A percentile compares a stretch with the other conserved stretches of the same genome.
phyloP scores from a whole-genome alignment of 2,888 invertebrate species.

The Cryptus viduatorius region DNA sequence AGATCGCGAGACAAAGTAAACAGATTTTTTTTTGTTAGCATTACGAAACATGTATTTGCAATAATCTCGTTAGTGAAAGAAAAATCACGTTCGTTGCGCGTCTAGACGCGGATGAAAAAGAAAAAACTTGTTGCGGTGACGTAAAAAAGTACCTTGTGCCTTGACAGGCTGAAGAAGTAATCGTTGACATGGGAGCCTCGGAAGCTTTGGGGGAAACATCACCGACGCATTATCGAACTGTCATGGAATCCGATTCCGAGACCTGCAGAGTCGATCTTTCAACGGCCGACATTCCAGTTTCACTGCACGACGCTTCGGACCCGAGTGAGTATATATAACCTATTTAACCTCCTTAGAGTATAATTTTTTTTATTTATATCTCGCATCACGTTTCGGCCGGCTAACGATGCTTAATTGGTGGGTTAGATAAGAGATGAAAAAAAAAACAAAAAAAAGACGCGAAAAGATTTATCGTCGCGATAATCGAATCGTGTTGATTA shows the following conservation, averaged over 20 bases:
- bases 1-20: not conserved
- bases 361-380: not conserved
- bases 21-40: not conserved
- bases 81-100: not conserved
- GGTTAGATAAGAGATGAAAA: not conserved
- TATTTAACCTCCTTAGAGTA: not conserved
- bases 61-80: not conserved
- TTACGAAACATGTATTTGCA: not conserved
- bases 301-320: constrained; percentile 38
- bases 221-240: constrained; percentile 9
- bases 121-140: not conserved
- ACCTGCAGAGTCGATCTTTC: constrained; percentile 58
- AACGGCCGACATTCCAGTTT: constrained; percentile 37
- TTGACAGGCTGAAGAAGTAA: constrained; percentile 59
- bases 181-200: constrained; percentile 55
- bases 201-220: constrained; percentile 43
- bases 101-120: not conserved
- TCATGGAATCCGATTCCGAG: constrained; percentile 34
- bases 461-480: not conserved
- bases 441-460: not conserved
- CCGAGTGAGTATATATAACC: constrained; percentile 43
- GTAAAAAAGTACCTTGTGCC: not conserved
- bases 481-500: not conserved
- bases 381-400: not conserved
- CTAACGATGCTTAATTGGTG: not conserved